Conservation (phyloP, 2,888 invertebrate genomes). For the Phalera bucephala region DNA sequence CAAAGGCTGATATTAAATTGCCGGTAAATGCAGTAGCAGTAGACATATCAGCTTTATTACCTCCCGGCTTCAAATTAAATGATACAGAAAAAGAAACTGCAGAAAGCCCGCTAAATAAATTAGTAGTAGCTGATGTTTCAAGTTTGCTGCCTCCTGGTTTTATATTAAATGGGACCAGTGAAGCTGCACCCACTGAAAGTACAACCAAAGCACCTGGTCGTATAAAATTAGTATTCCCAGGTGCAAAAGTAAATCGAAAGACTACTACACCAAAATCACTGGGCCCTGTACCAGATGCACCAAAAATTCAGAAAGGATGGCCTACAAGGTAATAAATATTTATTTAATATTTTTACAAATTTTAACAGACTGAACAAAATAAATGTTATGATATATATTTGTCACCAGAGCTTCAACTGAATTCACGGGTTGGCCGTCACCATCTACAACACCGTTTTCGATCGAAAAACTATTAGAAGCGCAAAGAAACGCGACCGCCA, state of each 20-base stretch:
- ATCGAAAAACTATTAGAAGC: constrained; percentile 90
- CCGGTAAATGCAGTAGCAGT: constrained; percentile 48
- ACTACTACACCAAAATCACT: constrained; percentile 83
- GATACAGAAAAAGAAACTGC: constrained; percentile 37
- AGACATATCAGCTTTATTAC: constrained; percentile 85
- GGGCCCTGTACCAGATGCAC: constrained; percentile 75
- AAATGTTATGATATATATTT: constrained; percentile 21
- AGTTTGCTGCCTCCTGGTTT: constrained; percentile 86
- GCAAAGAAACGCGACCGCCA: constrained; percentile 84
- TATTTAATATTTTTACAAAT: constrained; percentile 3
- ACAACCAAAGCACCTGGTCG: constrained; percentile 74
- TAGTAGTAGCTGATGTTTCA: constrained; percentile 78
- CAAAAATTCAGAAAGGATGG: constrained; percentile 92
- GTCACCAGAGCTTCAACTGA: constrained; percentile 89
- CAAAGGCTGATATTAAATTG: constrained; percentile 43
- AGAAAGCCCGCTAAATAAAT: constrained; percentile 40
- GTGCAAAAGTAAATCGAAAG: constrained; percentile 83
- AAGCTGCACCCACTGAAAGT: constrained; percentile 34
- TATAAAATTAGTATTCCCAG: constrained; percentile 89
- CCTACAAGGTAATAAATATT: constrained; percentile 85
- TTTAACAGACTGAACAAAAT: background rate
- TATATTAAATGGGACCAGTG: constrained; percentile 61
- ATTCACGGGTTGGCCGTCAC: constrained; percentile 95
- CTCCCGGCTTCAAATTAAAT: constrained; percentile 82
- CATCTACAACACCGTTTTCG: constrained; percentile 93